Evolutionary conservation across 2,113 vertebrate species (phyloP), one percentile per base, ranked within the genome.

Genomic region (Equus quagga): DNA sequence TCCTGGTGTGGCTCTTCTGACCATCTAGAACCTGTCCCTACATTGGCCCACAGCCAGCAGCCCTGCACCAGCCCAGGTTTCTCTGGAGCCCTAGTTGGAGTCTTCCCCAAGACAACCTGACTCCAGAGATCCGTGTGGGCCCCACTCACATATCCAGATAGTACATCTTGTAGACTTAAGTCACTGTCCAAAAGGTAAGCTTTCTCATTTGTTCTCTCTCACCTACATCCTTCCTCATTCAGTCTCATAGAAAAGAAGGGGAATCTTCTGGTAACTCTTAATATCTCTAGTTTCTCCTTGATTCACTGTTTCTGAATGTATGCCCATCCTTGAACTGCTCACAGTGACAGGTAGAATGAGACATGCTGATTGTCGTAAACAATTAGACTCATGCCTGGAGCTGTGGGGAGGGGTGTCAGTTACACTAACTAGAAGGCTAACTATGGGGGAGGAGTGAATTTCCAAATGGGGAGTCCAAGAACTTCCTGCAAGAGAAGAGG

Each of bases 401-500:
- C 82, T 49, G 28, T 18, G 10, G 1, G 2, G 8, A 19, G 64
- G 9, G 26, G 12, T 81, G 19, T 60, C 58, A 36, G 80, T 89
- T 21, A 21, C 13, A 89, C 10, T 26, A 70, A 80, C 46, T 11
- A 41, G 46, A 5, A 82, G 31, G 62, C 41, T 82, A 54, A 56
- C 56, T 67, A 21, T 21, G 8, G n/a, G 23, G 31, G 49, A 60
- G 24, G 13, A 73, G 36, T 81, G 31, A 72, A 64, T 46, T 83
- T 92, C 89, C 70, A 72, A 65, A 92, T 58, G 15, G 18, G 23
- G 70, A 92, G 33, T 88, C 83, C 28, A 89, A 84, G 62, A 89
- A 89, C 13, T 5, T 65, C n/a, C 70, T 65, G 19, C 21, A 49
- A 95, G 72, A 46, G 51, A 76, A 62, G 2, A 81, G 19, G 28